Percentiles rank a stretch among this genome's conserved stretches.
Conservation (phyloP, 1,140 invertebrate genomes). For the Papilio dardanus region DNA sequence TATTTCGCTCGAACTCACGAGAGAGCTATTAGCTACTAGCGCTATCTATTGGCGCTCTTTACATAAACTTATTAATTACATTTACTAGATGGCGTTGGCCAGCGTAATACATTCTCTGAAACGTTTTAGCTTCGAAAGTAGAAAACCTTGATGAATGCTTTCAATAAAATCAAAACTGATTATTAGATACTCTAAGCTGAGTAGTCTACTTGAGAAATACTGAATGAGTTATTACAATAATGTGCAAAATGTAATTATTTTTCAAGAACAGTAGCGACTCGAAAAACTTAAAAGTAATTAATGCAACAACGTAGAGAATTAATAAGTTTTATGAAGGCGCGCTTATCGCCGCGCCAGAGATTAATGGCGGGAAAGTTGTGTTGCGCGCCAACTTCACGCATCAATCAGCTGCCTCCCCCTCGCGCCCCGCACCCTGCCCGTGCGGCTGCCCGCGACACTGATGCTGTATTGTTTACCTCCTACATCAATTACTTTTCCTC, state of each 20-base stretch:
- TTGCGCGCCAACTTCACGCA: conserved; percentile 20
- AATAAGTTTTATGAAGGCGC: conserved; percentile 9
- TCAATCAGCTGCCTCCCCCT: not conserved
- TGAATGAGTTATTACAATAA: too few relatives aligned
- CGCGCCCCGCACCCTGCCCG: not conserved
- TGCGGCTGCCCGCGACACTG: not conserved
- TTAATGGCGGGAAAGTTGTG: conserved; percentile 25
- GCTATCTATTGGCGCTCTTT: conserved; percentile 46
- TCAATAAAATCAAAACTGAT: not conserved
- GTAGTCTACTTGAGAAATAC: too few relatives aligned
- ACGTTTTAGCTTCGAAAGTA: too few relatives aligned
- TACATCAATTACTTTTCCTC: not conserved
- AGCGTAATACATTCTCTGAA: not conserved
- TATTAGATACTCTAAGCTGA: not conserved
- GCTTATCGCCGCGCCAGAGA: conserved; percentile 21
- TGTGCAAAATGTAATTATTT: not conserved
- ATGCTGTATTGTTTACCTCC: not conserved
- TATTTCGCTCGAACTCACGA: not conserved
- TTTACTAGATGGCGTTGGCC: conserved; percentile 23
- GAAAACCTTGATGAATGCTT: too few relatives aligned
- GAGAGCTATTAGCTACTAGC: conserved; percentile 8
- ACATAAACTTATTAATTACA: not conserved
- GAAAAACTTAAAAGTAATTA: conserved; percentile 17
- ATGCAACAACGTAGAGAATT: conserved; percentile 5
- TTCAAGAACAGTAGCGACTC: not conserved